These are phyloP conservation scores for Eupsilia transversa DNA, from an alignment of 2,888 invertebrate genomes.

Conservation along the genomic window DNA sequence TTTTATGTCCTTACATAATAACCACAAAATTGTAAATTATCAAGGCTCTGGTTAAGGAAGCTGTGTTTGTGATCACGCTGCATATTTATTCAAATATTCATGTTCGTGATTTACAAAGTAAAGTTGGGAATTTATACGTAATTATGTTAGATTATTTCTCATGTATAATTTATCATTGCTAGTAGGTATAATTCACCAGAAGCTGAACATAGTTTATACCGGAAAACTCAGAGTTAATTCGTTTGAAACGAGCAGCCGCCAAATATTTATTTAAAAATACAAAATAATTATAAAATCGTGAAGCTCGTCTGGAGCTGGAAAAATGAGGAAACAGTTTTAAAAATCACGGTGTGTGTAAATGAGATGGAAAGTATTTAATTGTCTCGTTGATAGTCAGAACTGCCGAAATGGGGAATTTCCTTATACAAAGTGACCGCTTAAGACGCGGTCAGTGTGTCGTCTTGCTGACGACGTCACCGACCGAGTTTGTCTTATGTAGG, in stretches of 20 bases:
- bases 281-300: constrained; percentile 14
- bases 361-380: constrained; percentile 63
- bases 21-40: constrained; percentile 64
- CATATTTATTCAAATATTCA: constrained; percentile 69
- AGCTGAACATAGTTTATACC: constrained; percentile 65
- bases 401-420: constrained; percentile 58
- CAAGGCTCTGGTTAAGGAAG: constrained; percentile 75
- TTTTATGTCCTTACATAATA: constrained; percentile 55
- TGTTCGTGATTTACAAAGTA: constrained; percentile 70
- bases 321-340: not conserved
- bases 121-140: constrained; percentile 66
- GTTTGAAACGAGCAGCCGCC: constrained; percentile 45
- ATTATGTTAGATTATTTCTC: constrained; percentile 63
- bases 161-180: constrained; percentile 63
- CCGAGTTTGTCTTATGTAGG: constrained; percentile 24
- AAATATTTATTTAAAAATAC: constrained; percentile 40
- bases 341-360: constrained; percentile 14
- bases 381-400: constrained; percentile 7
- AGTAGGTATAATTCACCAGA: constrained; percentile 66
- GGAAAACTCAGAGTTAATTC: constrained; percentile 66
- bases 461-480: constrained; percentile 52
- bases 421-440: constrained; percentile 51
- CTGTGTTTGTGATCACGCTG: constrained; percentile 68
- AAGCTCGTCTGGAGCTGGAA: not conserved
- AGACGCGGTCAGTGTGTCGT: constrained; percentile 70